These are phyloP conservation scores for Nephrocerus scutellatus DNA, from an alignment of 2,888 invertebrate genomes.

Conservation along the genomic window DNA sequence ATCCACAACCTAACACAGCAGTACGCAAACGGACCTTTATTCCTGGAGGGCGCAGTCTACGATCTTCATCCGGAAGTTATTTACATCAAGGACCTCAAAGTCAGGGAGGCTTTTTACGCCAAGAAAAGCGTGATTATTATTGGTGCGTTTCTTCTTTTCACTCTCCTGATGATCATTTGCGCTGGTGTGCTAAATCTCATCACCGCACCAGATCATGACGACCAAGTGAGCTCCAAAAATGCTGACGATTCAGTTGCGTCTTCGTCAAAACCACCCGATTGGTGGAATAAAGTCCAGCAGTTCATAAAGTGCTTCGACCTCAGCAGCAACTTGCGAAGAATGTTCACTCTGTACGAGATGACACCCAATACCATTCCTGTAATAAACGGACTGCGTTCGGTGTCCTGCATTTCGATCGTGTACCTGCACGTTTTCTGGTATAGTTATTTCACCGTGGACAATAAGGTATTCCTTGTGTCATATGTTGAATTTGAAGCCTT, in stretches of 20 bases:
- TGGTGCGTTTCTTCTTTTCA: constrained; percentile 29
- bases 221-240: no score
- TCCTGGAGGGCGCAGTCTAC: constrained; percentile 41
- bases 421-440: constrained; percentile 46
- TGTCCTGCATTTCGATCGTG: constrained; percentile 46
- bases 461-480: constrained; percentile 42
- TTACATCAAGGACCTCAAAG: constrained; percentile 42
- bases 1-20: constrained; percentile 39
- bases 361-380: constrained; percentile 42
- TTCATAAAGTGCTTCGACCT: constrained; percentile 43
- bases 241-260: no score
- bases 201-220: no score
- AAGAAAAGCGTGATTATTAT: constrained; percentile 39
- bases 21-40: constrained; percentile 35
- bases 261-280: no score
- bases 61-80: constrained; percentile 43
- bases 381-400: constrained; percentile 44
- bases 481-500: constrained; percentile 42
- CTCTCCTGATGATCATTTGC: constrained; percentile 29
- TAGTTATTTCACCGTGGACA: constrained; percentile 46
- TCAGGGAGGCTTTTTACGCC: constrained; percentile 37
- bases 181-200: no score
- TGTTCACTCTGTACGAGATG: no score
- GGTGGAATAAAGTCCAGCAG: no score
- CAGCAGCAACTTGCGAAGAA: no score